Evolutionary conservation across 2,888 invertebrate genomes (phyloP), one percentile per base, ranked within the genome.

Genomic region (Hydroisotoma schaefferi): DNA sequence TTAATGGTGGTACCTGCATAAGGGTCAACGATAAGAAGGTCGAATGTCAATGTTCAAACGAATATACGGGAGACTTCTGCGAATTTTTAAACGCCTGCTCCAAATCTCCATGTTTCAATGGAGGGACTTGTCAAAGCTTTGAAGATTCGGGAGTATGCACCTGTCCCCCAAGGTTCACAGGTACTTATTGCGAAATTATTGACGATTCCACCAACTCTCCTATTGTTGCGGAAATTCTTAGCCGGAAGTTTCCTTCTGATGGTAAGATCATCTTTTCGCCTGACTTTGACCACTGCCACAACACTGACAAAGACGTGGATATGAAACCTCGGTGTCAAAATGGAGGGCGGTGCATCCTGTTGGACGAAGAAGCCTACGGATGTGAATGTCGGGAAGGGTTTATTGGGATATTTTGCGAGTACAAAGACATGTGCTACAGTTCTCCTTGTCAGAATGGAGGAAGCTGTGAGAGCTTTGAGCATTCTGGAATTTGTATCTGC

Each of bases 361-460:
- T 56, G 4, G 46, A 37, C 10, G 48, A 47, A n/a, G 22, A 38
- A 6, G 37, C 22, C 1, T 56, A 26, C 22, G 48, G 25, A n/a
- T 56, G 56, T 37, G 56, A 56, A 15, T 56, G 56, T 26, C 22
- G 37, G 15, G 20, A 27, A 4, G 56, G 37, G 15, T 56, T 56
- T 38, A 26, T 12, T 1, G 56, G 56, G 2, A 18, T 25, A 8
- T 29, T 56, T 28, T 56, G 56, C 27, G 15, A 56, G 33, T 48
- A 27, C 25, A 12, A 29, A 27, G 33, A 56, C 26, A 23, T 47
- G 1, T 56, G 56, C n/a, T 25, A 18, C 15, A 47, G 26, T 20
- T 27, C 48, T n/a, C 48, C 48, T 33, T 56, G 56, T 25, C 22
- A 27, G 23, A 56, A 56, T n/a, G 56, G 56, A 6, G 56, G 48